Percentiles rank a stretch among this genome's conserved stretches.
These are phyloP conservation scores for Monodelphis domestica DNA, from an alignment of 2,797 vertebrate genomes.

Conservation along the genomic window DNA sequence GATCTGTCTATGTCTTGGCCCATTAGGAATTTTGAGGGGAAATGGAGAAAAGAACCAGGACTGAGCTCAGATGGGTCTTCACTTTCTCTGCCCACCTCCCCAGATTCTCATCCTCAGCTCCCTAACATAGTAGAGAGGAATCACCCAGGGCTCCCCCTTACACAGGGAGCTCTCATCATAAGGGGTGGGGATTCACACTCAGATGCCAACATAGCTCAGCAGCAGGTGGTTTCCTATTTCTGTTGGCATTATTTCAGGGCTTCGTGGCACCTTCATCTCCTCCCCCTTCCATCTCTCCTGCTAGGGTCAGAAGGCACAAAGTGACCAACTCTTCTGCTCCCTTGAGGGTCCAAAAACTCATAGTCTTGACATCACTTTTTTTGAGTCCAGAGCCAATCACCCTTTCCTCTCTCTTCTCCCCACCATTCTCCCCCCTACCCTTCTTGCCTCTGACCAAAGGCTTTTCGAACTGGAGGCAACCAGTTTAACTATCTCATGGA, in stretches of 20 bases:
- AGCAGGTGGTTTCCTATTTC: not conserved
- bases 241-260: not conserved
- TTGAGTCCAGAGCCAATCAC: not conserved
- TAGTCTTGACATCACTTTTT: not conserved
- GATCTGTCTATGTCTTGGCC: not conserved
- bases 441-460: not conserved
- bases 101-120: no score
- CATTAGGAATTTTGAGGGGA: not conserved
- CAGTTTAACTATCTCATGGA: not conserved
- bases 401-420: not conserved
- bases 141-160: not conserved
- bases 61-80: not conserved
- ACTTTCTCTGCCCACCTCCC: not conserved
- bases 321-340: not conserved
- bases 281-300: not conserved
- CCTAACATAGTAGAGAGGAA: not conserved
- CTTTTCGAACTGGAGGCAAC: not conserved
- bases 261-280: not conserved
- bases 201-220: not conserved
- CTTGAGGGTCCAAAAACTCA: not conserved
- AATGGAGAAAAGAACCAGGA: not conserved
- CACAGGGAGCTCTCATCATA: not conserved
- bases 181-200: not conserved
- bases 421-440: not conserved
- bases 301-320: not conserved